A percentile compares a stretch with the other conserved stretches of the same genome.
phyloP scores from a whole-genome alignment of 2,888 invertebrate species.

The Nomada goodeniana region DNA sequence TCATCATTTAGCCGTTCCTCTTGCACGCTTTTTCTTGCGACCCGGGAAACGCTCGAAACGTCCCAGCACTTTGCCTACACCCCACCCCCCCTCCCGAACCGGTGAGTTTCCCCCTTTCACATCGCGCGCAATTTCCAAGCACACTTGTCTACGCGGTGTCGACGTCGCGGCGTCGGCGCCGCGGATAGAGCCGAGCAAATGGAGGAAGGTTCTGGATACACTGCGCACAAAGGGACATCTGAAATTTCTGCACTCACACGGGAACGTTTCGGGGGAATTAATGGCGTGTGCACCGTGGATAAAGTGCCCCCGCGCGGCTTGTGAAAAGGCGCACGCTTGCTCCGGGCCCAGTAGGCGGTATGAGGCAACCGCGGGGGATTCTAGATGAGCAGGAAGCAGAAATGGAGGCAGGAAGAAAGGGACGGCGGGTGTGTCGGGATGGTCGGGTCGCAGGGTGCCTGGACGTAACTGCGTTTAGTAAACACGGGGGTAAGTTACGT shows the following conservation, averaged over 20 bases:
- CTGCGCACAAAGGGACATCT: slow-evolving; percentile 71
- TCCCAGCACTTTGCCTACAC: slow-evolving; percentile 56
- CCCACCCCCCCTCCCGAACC: not conserved
- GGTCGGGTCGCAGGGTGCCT: slow-evolving; percentile 11
- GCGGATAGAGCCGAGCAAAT: slow-evolving; percentile 61
- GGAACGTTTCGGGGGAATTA: slow-evolving; percentile 71
- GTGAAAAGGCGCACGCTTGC: slow-evolving; percentile 50
- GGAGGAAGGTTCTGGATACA: slow-evolving; percentile 51
- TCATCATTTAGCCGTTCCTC: slow-evolving; percentile 6
- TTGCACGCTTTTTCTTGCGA: slow-evolving; percentile 33
- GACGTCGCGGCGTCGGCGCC: slow-evolving; percentile 55
- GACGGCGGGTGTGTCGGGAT: not conserved
- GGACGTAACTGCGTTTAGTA: slow-evolving; percentile 80
- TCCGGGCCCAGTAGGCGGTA: slow-evolving; percentile 9
- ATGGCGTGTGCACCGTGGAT: slow-evolving; percentile 75
- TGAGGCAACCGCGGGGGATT: slow-evolving; percentile 21
- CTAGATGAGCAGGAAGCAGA: slow-evolving; percentile 28
- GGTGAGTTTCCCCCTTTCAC: slow-evolving; percentile 45
- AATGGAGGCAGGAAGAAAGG: not conserved
- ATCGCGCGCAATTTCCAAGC: slow-evolving; percentile 70
- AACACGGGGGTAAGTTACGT: slow-evolving; percentile 82
- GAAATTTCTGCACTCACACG: slow-evolving; percentile 70
- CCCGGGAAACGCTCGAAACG: slow-evolving; percentile 40
- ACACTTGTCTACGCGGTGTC: slow-evolving; percentile 71
- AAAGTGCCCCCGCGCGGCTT: slow-evolving; percentile 66